These are phyloP conservation scores for Eristalis intricaria DNA, from an alignment of 2,888 invertebrate species.

Conservation along the genomic window DNA sequence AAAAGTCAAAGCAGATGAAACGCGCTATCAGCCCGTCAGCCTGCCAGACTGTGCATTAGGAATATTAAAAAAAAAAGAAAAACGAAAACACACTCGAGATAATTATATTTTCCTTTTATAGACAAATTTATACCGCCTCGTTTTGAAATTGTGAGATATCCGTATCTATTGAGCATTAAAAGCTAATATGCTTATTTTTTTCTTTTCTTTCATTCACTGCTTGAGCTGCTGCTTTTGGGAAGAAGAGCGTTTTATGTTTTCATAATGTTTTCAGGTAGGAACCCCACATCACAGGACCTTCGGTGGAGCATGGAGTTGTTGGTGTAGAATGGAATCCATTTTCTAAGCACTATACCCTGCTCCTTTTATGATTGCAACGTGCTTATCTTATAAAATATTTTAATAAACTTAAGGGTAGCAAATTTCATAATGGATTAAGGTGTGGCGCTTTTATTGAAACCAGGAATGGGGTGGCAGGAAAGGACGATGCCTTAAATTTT, in stretches of 20 bases:
- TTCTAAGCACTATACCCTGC: constrained; percentile 12
- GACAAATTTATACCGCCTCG: constrained; percentile 40
- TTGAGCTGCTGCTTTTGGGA: neutral
- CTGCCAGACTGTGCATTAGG: constrained; percentile 45
- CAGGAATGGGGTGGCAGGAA: neutral
- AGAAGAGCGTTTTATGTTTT: neutral
- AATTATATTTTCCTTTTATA: constrained; percentile 51
- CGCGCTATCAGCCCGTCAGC: constrained; percentile 43
- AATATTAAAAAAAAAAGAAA: constrained; percentile 38
- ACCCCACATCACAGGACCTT: neutral
- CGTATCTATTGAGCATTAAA: constrained; percentile 39
- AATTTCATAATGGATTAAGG: neutral
- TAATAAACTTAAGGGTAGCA: neutral
- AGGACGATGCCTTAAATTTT: neutral
- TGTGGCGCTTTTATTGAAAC: neutral
- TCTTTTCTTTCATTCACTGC: neutral
- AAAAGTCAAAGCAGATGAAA: constrained; percentile 47
- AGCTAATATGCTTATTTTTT: constrained; percentile 28
- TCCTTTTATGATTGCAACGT: constrained; percentile 40
- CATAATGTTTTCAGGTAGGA: constrained; percentile 1
- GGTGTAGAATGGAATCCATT: neutral
- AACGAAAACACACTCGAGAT: constrained; percentile 42
- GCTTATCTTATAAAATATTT: constrained; percentile 33
- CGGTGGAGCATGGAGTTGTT: neutral
- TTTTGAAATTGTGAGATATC: constrained; percentile 33